These are phyloP conservation scores for Desmophyllum pertusum DNA, from an alignment of 92 coral and sea anemone species.

Conservation along the genomic window DNA sequence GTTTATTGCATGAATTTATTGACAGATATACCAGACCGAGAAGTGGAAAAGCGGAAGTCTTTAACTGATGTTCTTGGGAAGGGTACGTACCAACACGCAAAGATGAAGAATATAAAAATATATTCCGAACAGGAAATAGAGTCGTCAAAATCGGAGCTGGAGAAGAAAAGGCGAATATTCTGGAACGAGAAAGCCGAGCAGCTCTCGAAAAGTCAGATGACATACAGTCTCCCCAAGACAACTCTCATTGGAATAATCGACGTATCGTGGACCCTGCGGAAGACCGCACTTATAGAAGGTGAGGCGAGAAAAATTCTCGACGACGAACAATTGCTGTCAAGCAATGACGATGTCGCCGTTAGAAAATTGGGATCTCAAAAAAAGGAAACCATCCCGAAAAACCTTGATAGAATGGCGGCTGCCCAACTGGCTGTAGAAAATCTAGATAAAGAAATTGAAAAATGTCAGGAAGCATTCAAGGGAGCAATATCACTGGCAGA, in stretches of 20 bases:
- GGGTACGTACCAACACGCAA: constrained; percentile 15
- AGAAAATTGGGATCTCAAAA: constrained; percentile 19
- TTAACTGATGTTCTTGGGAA: no score
- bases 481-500: background rate
- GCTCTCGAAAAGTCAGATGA: constrained; percentile 14
- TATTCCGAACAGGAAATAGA: constrained; percentile 17
- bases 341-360: background rate
- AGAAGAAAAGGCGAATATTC: constrained; percentile 18
- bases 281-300: constrained; percentile 31
- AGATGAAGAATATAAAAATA: constrained; percentile 17
- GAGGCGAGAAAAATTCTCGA: constrained; percentile 30
- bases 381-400: constrained; percentile 37
- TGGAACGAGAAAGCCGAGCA: constrained; percentile 47
- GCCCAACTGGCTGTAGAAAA: constrained; percentile 43
- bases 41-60: no score
- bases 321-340: constrained; percentile 23
- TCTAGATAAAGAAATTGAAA: constrained; percentile 17
- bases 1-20: no score
- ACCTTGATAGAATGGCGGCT: constrained; percentile 38
- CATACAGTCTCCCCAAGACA: constrained; percentile 2
- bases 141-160: background rate
- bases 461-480: constrained; percentile 2
- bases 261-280: constrained; percentile 47
- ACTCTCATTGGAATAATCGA: constrained; percentile 47
- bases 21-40: no score